phyloP scores from a whole-genome alignment of 2,888 invertebrate species.

The Hydroisotoma schaefferi region DNA sequence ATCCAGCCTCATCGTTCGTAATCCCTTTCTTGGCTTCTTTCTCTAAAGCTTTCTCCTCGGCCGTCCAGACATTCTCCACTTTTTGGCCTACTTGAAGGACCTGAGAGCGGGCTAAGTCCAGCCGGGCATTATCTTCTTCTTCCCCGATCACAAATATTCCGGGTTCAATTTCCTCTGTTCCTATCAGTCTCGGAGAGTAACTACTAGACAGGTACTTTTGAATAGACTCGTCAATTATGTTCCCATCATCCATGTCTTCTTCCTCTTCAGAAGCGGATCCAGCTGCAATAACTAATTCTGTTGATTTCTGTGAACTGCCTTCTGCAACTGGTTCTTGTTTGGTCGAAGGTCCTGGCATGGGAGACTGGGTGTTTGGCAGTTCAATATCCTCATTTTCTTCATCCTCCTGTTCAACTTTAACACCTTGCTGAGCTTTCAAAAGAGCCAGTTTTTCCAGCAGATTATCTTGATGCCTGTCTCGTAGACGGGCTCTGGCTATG shows the following conservation, averaged over 20 bases:
- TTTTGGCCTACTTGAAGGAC: slow-evolving; percentile 43
- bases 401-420: slow-evolving; percentile 9
- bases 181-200: slow-evolving; percentile 75
- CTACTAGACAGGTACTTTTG: slow-evolving; percentile 72
- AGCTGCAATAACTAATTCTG: background rate
- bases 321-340: slow-evolving; percentile 8
- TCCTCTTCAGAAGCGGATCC: slow-evolving; percentile 44
- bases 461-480: slow-evolving; percentile 89
- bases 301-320: background rate
- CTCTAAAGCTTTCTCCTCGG: slow-evolving; percentile 67
- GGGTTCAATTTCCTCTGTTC: slow-evolving; percentile 63
- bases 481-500: slow-evolving; percentile 84
- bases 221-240: slow-evolving; percentile 60
- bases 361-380: slow-evolving; percentile 6
- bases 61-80: slow-evolving; percentile 56
- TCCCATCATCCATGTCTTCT: slow-evolving; percentile 55
- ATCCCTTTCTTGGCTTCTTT: slow-evolving; percentile 79
- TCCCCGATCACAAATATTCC: slow-evolving; percentile 73
- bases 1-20: slow-evolving; percentile 81
- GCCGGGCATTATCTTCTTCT: slow-evolving; percentile 71
- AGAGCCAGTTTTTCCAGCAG: slow-evolving; percentile 81
- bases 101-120: slow-evolving; percentile 49
- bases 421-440: slow-evolving; percentile 78
- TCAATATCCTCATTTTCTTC: slow-evolving; percentile 11
- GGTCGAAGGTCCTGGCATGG: slow-evolving; percentile 16